A percentile compares a stretch with the other conserved stretches of the same genome.
These are phyloP conservation scores for Morone chrysops DNA, from an alignment of 2,113 vertebrate genomes.

Conservation along the genomic window DNA sequence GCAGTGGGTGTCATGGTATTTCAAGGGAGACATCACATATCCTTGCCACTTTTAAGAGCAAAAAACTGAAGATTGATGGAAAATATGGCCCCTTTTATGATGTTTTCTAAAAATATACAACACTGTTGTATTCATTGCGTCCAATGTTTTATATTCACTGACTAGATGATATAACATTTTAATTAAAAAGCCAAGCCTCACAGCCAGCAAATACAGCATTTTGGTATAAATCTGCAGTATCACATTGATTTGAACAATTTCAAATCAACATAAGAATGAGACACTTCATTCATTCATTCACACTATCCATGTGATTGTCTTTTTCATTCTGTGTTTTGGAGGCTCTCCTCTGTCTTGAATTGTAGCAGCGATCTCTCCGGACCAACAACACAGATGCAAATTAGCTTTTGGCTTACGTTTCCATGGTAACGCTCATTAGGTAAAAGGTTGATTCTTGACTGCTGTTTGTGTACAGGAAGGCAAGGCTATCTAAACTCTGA, in stretches of 20 bases:
- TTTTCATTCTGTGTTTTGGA: slow-evolving; percentile 1
- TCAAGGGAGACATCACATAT: slow-evolving; percentile 2
- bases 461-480: slow-evolving; percentile 50
- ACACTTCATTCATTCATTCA: neutral
- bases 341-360: neutral
- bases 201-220: neutral
- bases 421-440: slow-evolving; percentile 79
- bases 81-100: neutral
- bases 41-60: neutral
- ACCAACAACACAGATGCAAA: slow-evolving; percentile 55
- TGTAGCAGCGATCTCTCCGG: slow-evolving; percentile 11
- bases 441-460: slow-evolving; percentile 59
- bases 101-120: neutral
- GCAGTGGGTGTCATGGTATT: slow-evolving; percentile 18
- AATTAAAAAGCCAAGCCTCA: neutral
- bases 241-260: too few species aligned
- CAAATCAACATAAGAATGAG: neutral
- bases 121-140: neutral
- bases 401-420: slow-evolving; percentile 58
- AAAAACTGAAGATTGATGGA: neutral
- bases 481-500: slow-evolving; percentile 3
- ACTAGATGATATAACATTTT: neutral
- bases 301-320: neutral
- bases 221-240: neutral
- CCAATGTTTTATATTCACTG: neutral